Evolutionary conservation across 92 coral and sea anemone species (phyloP), one percentile per base, ranked within the genome.

Genomic region (Heliopora coerulea): DNA sequence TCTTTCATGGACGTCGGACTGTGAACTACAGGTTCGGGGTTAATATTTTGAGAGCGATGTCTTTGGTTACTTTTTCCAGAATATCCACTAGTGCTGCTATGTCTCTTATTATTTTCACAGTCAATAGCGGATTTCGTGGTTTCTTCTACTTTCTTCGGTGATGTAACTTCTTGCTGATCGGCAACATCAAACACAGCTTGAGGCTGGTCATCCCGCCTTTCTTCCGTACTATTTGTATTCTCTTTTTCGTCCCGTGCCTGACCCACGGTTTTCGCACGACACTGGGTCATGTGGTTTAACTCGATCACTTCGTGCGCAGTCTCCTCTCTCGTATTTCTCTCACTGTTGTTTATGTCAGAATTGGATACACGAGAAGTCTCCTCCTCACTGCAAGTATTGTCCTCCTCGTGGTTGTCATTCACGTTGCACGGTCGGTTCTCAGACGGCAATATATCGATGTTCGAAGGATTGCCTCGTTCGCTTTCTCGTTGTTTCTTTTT

Each of bases 391-490:
- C 57, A 81, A 21, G 62, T 54, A 30, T 44, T 49, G 11, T 81
- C 75, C 48, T 74, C 74, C 23, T 90, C 96, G n/a, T n/a, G n/a
- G 7, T 75, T 88, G 60, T 82, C 86, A 1, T 72, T 69, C 19
- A 62, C 66, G 39, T 87, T 96, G 42, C 87, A 91, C 13, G 97
- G 90, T 74, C 99, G 65, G 90, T 95, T 95, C 72, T 95, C 99
- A 5, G 87, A 83, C 0, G 99, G 99, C 24, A 85, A 78, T 39
- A 89, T 89, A 44, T 95, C 98, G 32, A 75, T 79, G 6, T 73
- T 60, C 56, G 74, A 79, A 70, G 63, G 73, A 11, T 74, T 83
- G 30, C 68, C 75, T 35, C 58, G 82, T 54, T 95, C 97, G 41
- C 57, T 76, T 59, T 95, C 99, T 60, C 79, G 88, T 0, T 96